Percentiles rank a stretch among this genome's conserved stretches.
Conservation (phyloP, 2,888 invertebrate species). For the Polymixis flavicincta region DNA sequence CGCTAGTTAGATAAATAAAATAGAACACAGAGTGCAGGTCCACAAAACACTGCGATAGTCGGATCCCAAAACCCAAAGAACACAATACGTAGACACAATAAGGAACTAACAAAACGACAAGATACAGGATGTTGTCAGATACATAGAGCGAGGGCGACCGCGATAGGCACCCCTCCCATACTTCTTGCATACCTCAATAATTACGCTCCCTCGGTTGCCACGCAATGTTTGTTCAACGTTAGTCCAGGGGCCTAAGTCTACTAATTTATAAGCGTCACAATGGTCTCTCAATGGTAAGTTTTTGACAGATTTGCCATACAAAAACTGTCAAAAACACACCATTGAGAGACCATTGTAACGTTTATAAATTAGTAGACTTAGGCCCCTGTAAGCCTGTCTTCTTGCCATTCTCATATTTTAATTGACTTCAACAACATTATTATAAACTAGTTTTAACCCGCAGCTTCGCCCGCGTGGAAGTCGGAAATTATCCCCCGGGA, state of each 20-base stretch:
- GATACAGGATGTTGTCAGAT: background rate
- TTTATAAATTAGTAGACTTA: too few species aligned
- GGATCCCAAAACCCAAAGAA: background rate
- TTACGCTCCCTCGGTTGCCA: slow-evolving; percentile 45
- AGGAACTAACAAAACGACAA: background rate
- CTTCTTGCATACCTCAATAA: slow-evolving; percentile 37
- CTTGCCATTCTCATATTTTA: slow-evolving; percentile 1
- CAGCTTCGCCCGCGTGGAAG: too few species aligned
- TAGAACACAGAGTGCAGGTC: too few species aligned
- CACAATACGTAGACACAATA: background rate
- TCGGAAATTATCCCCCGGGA: too few species aligned
- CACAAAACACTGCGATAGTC: background rate
- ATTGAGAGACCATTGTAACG: too few species aligned
- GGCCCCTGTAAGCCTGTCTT: background rate
- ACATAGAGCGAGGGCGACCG: slow-evolving; percentile 21
- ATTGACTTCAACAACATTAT: background rate
- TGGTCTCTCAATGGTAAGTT: too few species aligned
- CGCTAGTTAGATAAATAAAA: too few species aligned
- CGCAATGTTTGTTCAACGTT: slow-evolving; percentile 32
- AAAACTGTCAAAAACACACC: too few species aligned
- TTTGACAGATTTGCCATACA: too few species aligned
- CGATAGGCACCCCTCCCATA: slow-evolving; percentile 21
- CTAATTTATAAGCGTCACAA: too few species aligned
- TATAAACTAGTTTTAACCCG: too few species aligned
- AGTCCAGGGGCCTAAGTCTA: too few species aligned